phyloP scores from a whole-genome alignment of 2,888 invertebrate species.

The Tuberolachnus salignus region DNA sequence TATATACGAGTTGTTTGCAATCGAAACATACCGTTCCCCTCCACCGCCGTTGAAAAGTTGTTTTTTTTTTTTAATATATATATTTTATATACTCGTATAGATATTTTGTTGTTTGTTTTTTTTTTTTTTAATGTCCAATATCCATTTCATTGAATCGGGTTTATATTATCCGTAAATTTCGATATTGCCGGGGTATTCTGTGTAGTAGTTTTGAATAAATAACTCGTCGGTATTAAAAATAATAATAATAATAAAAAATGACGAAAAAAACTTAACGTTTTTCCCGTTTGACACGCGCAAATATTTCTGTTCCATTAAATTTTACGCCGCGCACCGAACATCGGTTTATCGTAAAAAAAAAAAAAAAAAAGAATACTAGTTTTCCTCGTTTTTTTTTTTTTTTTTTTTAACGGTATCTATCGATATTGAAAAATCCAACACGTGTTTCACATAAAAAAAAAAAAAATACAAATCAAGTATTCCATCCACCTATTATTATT shows the following conservation, averaged over 20 bases:
- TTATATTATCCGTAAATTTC: constrained; percentile 15
- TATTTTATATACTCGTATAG: not conserved
- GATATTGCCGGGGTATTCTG: not conserved
- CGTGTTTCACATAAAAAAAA: not conserved
- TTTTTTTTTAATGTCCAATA: not conserved
- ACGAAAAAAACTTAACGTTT: constrained; percentile 17
- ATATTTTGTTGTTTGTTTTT: not conserved
- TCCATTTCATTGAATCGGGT: not conserved
- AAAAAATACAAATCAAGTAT: not conserved
- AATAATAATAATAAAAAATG: no score
- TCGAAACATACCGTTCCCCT: constrained; percentile 28
- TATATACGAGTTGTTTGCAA: constrained; percentile 5
- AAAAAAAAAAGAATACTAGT: no score
- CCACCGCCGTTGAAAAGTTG: not conserved
- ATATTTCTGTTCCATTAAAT: constrained; percentile 32
- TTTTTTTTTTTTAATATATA: not conserved
- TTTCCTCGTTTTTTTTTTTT: not conserved
- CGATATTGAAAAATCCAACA: not conserved
- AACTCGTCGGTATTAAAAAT: not conserved
- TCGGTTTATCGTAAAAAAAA: not conserved
- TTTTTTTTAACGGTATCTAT: not conserved
- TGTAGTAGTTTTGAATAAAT: not conserved
- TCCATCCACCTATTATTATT: not conserved
- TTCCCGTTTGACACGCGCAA: not conserved
- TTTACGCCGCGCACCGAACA: not conserved